phyloP scores from a whole-genome alignment of 2,797 vertebrate genomes.

The Ptychadena robeensis region DNA sequence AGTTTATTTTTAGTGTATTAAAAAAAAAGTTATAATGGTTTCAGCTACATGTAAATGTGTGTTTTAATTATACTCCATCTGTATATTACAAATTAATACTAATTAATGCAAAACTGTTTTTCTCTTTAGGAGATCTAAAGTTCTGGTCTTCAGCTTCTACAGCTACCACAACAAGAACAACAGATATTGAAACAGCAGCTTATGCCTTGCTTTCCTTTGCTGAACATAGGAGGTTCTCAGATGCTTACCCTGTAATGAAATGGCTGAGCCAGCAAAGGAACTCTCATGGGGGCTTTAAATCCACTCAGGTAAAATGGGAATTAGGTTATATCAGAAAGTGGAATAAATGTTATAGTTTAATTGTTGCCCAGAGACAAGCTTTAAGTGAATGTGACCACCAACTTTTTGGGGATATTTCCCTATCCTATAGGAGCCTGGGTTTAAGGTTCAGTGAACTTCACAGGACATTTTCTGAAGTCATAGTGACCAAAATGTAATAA shows the following conservation, averaged over 20 bases:
- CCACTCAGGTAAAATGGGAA: slow-evolving; percentile 74
- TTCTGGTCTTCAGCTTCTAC: slow-evolving; percentile 69
- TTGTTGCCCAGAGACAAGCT: too few relatives aligned
- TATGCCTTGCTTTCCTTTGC: slow-evolving; percentile 72
- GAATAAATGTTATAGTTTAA: too few relatives aligned
- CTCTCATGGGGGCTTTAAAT: slow-evolving; percentile 71
- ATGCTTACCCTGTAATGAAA: slow-evolving; percentile 72
- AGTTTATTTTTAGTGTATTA: too few relatives aligned
- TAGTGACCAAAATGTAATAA: too few relatives aligned
- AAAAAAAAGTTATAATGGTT: too few relatives aligned
- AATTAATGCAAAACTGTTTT: background rate
- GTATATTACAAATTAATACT: background rate
- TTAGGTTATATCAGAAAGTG: background rate
- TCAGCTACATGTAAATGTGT: too few relatives aligned
- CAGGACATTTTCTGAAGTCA: too few relatives aligned
- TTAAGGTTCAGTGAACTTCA: too few relatives aligned
- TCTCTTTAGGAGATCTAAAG: slow-evolving; percentile 50
- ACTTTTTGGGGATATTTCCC: too few relatives aligned
- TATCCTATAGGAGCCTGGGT: too few relatives aligned
- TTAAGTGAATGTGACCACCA: too few relatives aligned
- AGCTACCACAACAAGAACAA: slow-evolving; percentile 50
- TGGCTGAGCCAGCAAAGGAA: slow-evolving; percentile 74
- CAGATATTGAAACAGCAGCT: slow-evolving; percentile 74
- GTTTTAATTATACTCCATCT: background rate
- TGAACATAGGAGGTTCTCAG: slow-evolving; percentile 63